Evolutionary conservation across 2,113 vertebrate genomes (phyloP).

Genomic region (Urocolius indicus): DNA sequence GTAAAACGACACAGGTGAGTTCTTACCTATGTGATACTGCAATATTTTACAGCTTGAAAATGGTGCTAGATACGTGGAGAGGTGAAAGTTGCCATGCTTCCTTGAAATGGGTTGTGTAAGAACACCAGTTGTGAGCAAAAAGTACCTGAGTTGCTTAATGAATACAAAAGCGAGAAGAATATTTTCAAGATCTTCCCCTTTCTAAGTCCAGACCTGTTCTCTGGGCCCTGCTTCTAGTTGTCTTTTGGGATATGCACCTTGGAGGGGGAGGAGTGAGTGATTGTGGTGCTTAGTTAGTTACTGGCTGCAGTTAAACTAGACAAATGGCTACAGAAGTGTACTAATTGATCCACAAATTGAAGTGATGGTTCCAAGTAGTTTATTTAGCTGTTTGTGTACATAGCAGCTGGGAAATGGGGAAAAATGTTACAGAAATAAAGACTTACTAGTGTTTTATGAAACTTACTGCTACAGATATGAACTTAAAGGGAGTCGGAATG

Average conservation of each 20-base stretch:
- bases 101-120: not conserved
- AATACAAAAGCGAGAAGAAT: not conserved
- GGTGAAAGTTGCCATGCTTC: not conserved
- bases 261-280: too few species aligned
- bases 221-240: not conserved
- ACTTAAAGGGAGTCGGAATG: not conserved
- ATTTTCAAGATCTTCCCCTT: not conserved
- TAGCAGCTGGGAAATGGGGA: not conserved
- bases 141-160: not conserved
- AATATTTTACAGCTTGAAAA: not conserved
- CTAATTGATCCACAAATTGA: not conserved
- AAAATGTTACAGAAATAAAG: not conserved
- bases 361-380: not conserved
- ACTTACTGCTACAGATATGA: not conserved
- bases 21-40: not conserved
- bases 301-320: too few species aligned
- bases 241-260: not conserved
- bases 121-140: not conserved
- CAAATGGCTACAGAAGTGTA: not conserved
- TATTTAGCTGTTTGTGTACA: not conserved
- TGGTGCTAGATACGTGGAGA: not conserved
- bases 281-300: too few species aligned
- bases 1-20: constrained; percentile 96
- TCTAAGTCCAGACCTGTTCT: not conserved
- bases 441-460: not conserved